These are phyloP conservation scores for Anabas testudineus DNA, from an alignment of 2,797 vertebrate genomes.

Conservation along the genomic window DNA sequence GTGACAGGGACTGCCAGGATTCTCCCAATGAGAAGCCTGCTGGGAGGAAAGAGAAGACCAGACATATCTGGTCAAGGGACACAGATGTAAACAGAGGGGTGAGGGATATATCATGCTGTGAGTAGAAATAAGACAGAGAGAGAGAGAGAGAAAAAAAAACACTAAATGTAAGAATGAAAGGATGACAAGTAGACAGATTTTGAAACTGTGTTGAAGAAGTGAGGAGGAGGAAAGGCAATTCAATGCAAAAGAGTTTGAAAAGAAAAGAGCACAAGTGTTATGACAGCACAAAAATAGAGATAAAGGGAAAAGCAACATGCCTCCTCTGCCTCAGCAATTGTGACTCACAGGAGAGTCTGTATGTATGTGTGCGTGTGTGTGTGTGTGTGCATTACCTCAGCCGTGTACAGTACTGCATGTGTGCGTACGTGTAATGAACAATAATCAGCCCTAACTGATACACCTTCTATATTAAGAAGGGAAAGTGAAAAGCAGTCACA, in stretches of 20 bases:
- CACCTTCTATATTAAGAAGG: constrained; percentile 73
- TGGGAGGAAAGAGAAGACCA: constrained; percentile 16
- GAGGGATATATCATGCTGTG: constrained; percentile 10
- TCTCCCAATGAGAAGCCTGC: constrained; percentile 18
- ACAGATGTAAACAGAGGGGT: constrained; percentile 6
- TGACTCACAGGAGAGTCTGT: constrained; percentile 32
- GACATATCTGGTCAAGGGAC: constrained; percentile 5
- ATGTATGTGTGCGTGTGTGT: too few species aligned
- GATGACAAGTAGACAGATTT: constrained; percentile 7
- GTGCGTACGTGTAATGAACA: constrained; percentile 29
- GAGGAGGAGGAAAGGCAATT: constrained; percentile 30
- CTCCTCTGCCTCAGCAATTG: constrained; percentile 45
- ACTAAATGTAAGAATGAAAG: constrained; percentile 17
- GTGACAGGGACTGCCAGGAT: constrained; percentile 2
- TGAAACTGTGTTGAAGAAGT: constrained; percentile 13
- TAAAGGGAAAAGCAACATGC: constrained; percentile 53
- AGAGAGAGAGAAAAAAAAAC: not conserved
- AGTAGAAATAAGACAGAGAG: not conserved
- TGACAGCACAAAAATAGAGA: constrained; percentile 61
- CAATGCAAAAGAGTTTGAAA: constrained; percentile 12
- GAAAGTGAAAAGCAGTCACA: constrained; percentile 67
- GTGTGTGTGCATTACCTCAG: not conserved
- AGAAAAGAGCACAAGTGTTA: constrained; percentile 7
- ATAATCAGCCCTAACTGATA: constrained; percentile 26
- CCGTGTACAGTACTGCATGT: not conserved